Base-by-base conservation (phyloP, 2,797 vertebrate genomes). In the Sebastes vulpes region DNA sequence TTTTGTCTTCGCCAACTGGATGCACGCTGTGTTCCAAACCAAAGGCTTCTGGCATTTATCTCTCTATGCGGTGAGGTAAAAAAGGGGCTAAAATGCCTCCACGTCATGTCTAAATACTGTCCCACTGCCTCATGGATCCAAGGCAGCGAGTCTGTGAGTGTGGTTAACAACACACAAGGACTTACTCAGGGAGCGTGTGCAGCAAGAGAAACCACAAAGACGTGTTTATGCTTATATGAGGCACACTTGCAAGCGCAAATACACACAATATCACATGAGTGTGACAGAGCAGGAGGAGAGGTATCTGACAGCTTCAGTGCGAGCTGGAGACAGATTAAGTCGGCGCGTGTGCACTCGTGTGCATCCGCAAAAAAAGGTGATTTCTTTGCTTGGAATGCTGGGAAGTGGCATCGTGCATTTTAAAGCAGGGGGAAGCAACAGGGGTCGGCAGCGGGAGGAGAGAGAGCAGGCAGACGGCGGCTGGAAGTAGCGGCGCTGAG, bases 401-500 rank as follows among this genome's bases (percentile, higher is more conserved):
- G 72, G 61, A 83, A 74, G 66, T 3, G 48, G 59, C 58, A 75
- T 74, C 72, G 28, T 60, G 68, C 82, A 85, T 91, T 87, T 87
- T 72, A 80, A 89, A 80, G 82, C 59, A 58, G 59, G 31, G 38
- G 29, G 64, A 63, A 82, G 74, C 72, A 75, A 77, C 75, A 26
- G 77, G 35, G 77, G 83, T 79, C n/a, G 25, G 14, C 42, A 7
- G 52, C n/a, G 21, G 73, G 72, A 42, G 66, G 68, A n/a, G 54
- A 54, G 65, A 54, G 65, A 54, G 20, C 11, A 57, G 35, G 61
- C 67, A 29, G 72, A 53, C 35, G 35, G 53, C 38, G 42, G 53
- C 31, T 61, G 31, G 65, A 60, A 65, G 72, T 66, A 57, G 73
- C 26, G 10, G 29, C 1, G 1, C 9, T 8, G 42, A 72, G 46